Evolutionary conservation across 1,140 invertebrate species (phyloP), one percentile per base, ranked within the genome.

Genomic region (Cyclina sinensis): DNA sequence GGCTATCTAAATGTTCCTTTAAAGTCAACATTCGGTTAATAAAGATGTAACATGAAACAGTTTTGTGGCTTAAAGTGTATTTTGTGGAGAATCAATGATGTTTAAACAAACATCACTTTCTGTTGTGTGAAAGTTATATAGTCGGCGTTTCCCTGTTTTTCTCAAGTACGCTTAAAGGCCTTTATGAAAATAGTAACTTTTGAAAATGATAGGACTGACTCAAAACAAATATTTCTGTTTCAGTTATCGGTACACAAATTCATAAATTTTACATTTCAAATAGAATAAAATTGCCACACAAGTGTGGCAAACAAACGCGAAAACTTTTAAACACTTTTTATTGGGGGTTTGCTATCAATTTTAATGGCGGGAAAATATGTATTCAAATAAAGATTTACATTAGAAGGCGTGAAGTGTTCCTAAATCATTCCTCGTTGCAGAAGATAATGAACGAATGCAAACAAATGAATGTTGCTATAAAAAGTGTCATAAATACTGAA

Each of bases 221-320:
- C 48, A 76, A 78, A 43, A 86, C 68, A 86, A 86, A 86, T 51
- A 78, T 78, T 86, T 73, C 84, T 37, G 24, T 86, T 78, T 74
- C 84, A 78, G 59, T 62, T 86, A 86, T 78, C 70, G 74, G 46
- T 84, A 54, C 37, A 48, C 51, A 86, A 86, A 86, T 78, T 86
- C 70, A 86, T 86, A 86, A 86, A 86, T 76, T 78, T 78, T 51
- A 35, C 32, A 78, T 86, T 78, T 86, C 84, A 86, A 86, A 78
- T 78, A 78, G 48, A 86, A 84, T 84, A 78, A 86, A 86, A 62
- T 57, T 68, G 70, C 57, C 59, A 86, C 68, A 78, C 70, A 86
- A 78, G 84, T 78, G 84, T 78, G 73, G 48, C 51, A 86, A 57
- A 86, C 57, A 76, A 86, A 76, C 43, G 70, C 24, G 16, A 74